Evolutionary conservation across 1,140 invertebrate genomes (phyloP).

Genomic region (Drosophila pruinosa): DNA sequence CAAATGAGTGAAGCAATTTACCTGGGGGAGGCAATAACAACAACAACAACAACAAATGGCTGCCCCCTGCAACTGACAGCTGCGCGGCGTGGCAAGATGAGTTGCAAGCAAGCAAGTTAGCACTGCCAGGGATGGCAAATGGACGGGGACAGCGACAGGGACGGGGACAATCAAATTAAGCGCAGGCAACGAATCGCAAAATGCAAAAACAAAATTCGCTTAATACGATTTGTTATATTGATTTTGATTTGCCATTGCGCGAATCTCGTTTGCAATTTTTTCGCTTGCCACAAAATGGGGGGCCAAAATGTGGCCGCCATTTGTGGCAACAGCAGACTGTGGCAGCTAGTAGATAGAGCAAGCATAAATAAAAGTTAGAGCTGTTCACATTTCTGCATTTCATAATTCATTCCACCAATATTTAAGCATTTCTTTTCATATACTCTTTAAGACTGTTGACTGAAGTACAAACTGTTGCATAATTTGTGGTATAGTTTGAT

Average conservation of each 20-base stretch:
- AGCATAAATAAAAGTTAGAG: background rate
- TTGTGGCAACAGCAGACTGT: background rate
- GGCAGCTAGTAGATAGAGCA: background rate
- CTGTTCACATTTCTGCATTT: too few relatives aligned
- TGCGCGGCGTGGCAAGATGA: background rate
- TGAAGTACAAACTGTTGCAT: too few relatives aligned
- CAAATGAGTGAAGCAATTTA: conserved; percentile 65
- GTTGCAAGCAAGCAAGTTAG: background rate
- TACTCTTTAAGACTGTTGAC: too few relatives aligned
- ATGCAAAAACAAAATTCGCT: conserved; percentile 29
- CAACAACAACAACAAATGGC: too few relatives aligned
- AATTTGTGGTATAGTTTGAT: too few relatives aligned
- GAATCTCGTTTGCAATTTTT: background rate
- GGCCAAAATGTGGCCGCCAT: too few relatives aligned
- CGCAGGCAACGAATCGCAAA: conserved; percentile 26
- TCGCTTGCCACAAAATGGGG: background rate
- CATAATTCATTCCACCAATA: too few relatives aligned
- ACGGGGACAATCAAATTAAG: conserved; percentile 21
- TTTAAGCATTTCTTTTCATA: too few relatives aligned
- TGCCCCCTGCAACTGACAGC: conserved; percentile 55
- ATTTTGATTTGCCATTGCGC: conserved; percentile 17
- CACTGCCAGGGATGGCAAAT: background rate
- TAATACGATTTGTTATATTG: conserved; percentile 49
- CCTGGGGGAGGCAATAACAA: too few relatives aligned
- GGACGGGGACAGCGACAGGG: too few relatives aligned